Conservation (phyloP, 2,113 vertebrate genomes). For the Muntiacus reevesi region DNA sequence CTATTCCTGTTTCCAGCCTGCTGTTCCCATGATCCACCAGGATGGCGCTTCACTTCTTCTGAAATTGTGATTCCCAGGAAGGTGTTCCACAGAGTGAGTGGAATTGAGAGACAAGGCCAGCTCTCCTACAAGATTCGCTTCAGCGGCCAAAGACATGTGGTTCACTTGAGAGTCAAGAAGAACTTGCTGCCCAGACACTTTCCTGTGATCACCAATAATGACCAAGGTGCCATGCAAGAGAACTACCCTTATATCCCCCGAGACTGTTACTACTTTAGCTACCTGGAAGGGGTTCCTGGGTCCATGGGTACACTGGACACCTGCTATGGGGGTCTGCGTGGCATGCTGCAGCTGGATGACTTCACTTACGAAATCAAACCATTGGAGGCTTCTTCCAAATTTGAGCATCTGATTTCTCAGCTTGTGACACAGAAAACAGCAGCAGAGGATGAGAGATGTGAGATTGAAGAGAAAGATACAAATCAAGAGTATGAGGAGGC, state of each 20-base stretch:
- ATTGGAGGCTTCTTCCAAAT: slow-evolving; percentile 51
- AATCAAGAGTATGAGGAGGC: slow-evolving; percentile 6
- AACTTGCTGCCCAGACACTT: slow-evolving; percentile 70
- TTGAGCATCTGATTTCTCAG: slow-evolving; percentile 75
- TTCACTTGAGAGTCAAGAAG: slow-evolving; percentile 67
- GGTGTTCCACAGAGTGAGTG: slow-evolving; percentile 7
- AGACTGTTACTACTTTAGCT: slow-evolving; percentile 77
- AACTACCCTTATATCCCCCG: slow-evolving; percentile 69
- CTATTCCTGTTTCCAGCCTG: background rate
- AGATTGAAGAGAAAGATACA: background rate
- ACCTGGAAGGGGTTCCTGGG: slow-evolving; percentile 72
- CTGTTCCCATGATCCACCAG: background rate
- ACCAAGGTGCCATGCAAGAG: slow-evolving; percentile 47
- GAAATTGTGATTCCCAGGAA: slow-evolving; percentile 73
- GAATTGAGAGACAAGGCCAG: background rate
- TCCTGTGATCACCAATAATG: slow-evolving; percentile 64
- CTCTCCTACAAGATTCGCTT: slow-evolving; percentile 72
- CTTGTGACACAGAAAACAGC: slow-evolving; percentile 44
- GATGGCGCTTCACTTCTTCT: slow-evolving; percentile 44
- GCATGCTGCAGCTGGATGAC: slow-evolving; percentile 72
- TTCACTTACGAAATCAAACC: slow-evolving; percentile 77
- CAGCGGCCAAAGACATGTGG: slow-evolving; percentile 54
- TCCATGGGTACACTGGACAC: slow-evolving; percentile 75
- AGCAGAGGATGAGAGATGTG: background rate
- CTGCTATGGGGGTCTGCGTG: slow-evolving; percentile 70